Base-by-base conservation (phyloP, 2,888 invertebrate species). In the Lasius platythorax region DNA sequence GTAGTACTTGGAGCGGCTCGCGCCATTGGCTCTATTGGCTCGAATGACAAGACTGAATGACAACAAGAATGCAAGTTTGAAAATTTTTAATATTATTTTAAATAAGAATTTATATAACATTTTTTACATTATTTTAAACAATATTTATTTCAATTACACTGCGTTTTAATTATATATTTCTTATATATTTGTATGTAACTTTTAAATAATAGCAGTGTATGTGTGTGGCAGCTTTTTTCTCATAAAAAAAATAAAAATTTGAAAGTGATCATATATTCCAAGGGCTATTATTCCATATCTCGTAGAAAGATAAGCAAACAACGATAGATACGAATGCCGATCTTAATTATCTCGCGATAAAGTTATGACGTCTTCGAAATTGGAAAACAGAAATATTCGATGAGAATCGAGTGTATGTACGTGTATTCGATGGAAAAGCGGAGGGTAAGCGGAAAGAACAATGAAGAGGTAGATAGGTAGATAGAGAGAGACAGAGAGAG, bases 361-460 rank as follows among this genome's bases (percentile, higher is more conserved):
- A 78, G 9, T 78, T 68, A 78, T 43, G 68, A n/a, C n/a, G 40
- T 43, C 18, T 40, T 78, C 40, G 53, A 78, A 68, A 78, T 68
- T 78, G 40, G 68, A 43, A 56, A 78, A 68, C 40, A 18, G 37
- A n/a, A 53, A 40, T 67, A 76, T 66, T 76, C 33, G 28, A 18
- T 12, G 6, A 12, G 28, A 43, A 9, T 28, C 58, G 73, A 28
- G 9, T 46, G 18, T 23, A n/a, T 43, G 23, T 23, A 61, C 67
- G 70, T 76, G 73, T 75, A 61, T 63, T 67, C 67, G 66, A 18
- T 11, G 81, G 56, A 67, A 87, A 46, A 76, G 58, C 70, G 81
- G 75, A 72, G 70, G 75, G 79, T 79, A 64, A 67, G 82, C n/a
- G 40, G 18, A 8, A 33, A 23, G 72, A 23, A 64, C 23, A 11